Evolutionary conservation across 2,888 invertebrate genomes (phyloP), one percentile per base, ranked within the genome.

Genomic region (Agrotis puta): DNA sequence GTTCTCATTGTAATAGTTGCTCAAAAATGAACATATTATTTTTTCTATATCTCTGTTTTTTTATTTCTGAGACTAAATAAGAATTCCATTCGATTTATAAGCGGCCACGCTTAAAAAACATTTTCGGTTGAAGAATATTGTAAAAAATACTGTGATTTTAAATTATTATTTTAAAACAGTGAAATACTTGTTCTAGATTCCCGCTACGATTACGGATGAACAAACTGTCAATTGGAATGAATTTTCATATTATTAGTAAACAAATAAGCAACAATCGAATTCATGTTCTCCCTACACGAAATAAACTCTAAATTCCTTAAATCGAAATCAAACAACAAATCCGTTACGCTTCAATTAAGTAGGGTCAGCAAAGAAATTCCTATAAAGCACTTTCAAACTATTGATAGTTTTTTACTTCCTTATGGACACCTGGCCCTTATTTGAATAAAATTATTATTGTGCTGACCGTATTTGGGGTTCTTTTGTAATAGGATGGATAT

Each of bases 371-470:
- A 88, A 88, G 50, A 81, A 81, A 81, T 72, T 74, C 88, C 79
- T 63, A 58, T 79, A 83, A 82, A 85, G 78, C 45, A 65, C 64
- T 74, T 67, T 64, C 56, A 70, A 59, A 59, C 68, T 84, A 87
- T 89, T 88, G 82, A 88, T 81, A 74, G 88, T 90, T 91, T 74
- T 86, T 72, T 74, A 69, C 27, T 56, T 83, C 79, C 79, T 81
- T 84, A 85, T 81, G 89, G 91, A 87, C 94, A 94, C 92, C 94
- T 94, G 94, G 93, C 74, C 59, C 76, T 83, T 50, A 88, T 90
- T 90, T 90, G 87, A 88, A 90, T 88, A 76, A 87, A 74, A 79
- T 81, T 74, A 82, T 85, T 84, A 85, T 87, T 89, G 81, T 85
- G 87, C 82, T 89, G 90, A 85, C 79, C 83, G 77, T 82, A 64